These are phyloP conservation scores for Harlomillsia oculata DNA, from an alignment of 1,140 invertebrate genomes.

Conservation along the genomic window DNA sequence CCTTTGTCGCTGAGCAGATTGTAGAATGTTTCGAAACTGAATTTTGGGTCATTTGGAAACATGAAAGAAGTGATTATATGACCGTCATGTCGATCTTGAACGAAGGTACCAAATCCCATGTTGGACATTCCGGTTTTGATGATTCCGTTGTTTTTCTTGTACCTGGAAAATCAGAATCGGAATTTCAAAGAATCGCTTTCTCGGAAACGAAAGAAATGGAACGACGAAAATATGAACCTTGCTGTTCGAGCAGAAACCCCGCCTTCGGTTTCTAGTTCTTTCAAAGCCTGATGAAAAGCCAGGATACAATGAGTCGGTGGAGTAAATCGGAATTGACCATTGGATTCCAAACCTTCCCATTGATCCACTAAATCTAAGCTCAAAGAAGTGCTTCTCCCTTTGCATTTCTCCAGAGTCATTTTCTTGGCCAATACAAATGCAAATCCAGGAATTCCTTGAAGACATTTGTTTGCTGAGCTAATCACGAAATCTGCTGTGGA, in stretches of 20 bases:
- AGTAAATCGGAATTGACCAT: conserved; percentile 47
- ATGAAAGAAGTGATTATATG: conserved; percentile 45
- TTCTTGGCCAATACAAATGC: conserved; percentile 43
- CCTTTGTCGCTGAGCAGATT: conserved; percentile 42
- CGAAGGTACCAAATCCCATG: conserved; percentile 43
- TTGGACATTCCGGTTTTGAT: conserved; percentile 42
- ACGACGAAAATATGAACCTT: no score
- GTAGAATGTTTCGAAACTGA: conserved; percentile 44
- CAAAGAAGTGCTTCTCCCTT: conserved; percentile 40
- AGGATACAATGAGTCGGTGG: conserved; percentile 46
- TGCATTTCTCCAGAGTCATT: conserved; percentile 39
- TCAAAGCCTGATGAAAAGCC: conserved; percentile 43
- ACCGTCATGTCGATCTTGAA: conserved; percentile 38
- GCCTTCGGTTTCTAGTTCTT: conserved; percentile 43
- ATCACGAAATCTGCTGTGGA: conserved; percentile 42
- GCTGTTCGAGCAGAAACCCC: conserved; percentile 40
- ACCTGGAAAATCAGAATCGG: conserved; percentile 36
- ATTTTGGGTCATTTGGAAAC: conserved; percentile 42
- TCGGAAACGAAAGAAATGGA: no score
- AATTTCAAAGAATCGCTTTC: no score
- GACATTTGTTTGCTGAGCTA: conserved; percentile 48
- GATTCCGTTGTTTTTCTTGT: conserved; percentile 41
- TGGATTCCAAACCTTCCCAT: conserved; percentile 41
- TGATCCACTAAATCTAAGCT: conserved; percentile 45
- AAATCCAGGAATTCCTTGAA: conserved; percentile 48